These are phyloP conservation scores for Aelia acuminata DNA, from an alignment of 2,888 invertebrate genomes.

Conservation along the genomic window DNA sequence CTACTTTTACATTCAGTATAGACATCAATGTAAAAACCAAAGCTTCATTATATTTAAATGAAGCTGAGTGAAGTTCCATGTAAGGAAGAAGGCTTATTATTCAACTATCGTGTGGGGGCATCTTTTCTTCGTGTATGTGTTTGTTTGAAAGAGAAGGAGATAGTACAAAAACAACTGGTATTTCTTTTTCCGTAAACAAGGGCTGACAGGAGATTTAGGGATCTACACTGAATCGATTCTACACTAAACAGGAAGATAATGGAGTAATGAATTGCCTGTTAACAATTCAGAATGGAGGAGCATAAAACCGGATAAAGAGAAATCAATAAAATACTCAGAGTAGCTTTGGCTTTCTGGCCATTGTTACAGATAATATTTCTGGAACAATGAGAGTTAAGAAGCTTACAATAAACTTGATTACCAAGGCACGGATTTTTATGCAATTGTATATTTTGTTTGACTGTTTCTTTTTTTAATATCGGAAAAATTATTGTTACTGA, in stretches of 20 bases:
- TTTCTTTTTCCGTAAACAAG: background rate
- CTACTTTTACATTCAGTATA: background rate
- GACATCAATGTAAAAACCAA: background rate
- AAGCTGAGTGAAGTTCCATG: background rate
- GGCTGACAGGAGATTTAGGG: background rate
- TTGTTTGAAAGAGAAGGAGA: background rate
- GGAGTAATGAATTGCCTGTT: background rate
- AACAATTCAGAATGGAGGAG: background rate
- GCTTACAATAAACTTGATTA: too few relatives aligned
- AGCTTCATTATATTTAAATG: background rate
- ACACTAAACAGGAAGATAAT: background rate
- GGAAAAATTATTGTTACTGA: too few relatives aligned
- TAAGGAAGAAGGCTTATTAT: background rate
- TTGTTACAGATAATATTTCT: background rate
- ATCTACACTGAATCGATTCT: background rate
- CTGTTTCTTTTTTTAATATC: too few relatives aligned
- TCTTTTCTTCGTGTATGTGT: too few relatives aligned
- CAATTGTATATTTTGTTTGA: too few relatives aligned
- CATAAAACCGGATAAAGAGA: background rate
- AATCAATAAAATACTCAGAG: background rate
- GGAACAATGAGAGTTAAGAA: background rate
- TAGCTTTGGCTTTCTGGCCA: background rate
- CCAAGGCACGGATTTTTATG: too few relatives aligned
- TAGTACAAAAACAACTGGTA: background rate
- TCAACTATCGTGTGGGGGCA: too few relatives aligned